phyloP scores from a whole-genome alignment of 1,140 invertebrate species.

The Bilobella aurantiaca region DNA sequence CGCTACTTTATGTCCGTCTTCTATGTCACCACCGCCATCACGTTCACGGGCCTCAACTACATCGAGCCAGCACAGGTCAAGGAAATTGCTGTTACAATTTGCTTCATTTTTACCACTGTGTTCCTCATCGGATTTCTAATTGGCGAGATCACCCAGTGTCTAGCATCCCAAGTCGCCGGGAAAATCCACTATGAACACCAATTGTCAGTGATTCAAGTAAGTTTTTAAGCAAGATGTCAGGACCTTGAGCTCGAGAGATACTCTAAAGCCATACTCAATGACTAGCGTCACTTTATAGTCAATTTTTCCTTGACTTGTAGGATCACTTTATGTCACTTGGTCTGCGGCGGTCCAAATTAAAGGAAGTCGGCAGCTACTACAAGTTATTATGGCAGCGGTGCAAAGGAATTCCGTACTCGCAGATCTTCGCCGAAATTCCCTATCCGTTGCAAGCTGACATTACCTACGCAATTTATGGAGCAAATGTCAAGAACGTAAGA shows the following conservation, averaged over 20 bases:
- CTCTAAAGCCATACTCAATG: too few species aligned
- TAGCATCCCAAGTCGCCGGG: conserved; percentile 28
- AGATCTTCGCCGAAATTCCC: conserved; percentile 22
- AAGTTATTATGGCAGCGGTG: conserved; percentile 17
- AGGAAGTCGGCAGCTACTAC: conserved; percentile 20
- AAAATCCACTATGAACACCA: conserved; percentile 32
- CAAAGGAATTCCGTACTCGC: conserved; percentile 16
- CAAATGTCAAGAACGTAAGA: conserved; percentile 23
- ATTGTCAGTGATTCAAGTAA: conserved; percentile 27
- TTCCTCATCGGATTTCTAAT: conserved; percentile 29
- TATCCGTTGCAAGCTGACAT: conserved; percentile 30
- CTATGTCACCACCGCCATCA: conserved; percentile 26
- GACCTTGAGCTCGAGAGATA: background rate
- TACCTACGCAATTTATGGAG: conserved; percentile 25
- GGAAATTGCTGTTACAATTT: conserved; percentile 24
- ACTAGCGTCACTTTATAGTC: too few species aligned
- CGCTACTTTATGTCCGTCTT: conserved; percentile 22
- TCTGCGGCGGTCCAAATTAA: conserved; percentile 12
- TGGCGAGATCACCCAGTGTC: conserved; percentile 31
- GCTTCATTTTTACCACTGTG: conserved; percentile 21
- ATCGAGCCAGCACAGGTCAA: conserved; percentile 11
- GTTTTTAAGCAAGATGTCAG: background rate
- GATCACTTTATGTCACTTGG: conserved; percentile 18
- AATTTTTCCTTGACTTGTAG: conserved; percentile 1
- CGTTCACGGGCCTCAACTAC: conserved; percentile 18